These are phyloP conservation scores for Arvicola amphibius DNA, from an alignment of 2,797 vertebrate species.

Conservation along the genomic window DNA sequence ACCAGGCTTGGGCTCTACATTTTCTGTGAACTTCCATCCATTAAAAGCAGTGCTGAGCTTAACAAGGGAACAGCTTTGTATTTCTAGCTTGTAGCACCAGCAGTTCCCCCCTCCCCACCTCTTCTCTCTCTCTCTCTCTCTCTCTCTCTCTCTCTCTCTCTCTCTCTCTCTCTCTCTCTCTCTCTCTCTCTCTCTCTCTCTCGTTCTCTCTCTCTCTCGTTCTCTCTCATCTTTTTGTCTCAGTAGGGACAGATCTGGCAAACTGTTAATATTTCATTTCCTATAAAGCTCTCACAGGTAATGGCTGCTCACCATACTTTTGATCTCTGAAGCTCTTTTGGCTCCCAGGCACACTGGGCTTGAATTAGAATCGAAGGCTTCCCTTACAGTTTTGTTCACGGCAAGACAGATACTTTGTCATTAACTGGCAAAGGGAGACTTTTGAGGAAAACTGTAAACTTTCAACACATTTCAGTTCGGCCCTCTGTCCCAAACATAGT, in stretches of 20 bases:
- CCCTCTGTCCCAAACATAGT: slow-evolving; percentile 28
- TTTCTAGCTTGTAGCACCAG: neutral
- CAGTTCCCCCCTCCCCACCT: neutral
- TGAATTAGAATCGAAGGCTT: slow-evolving; percentile 61
- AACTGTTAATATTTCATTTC: slow-evolving; percentile 74
- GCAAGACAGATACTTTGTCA: slow-evolving; percentile 66
- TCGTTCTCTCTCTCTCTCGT: too few species aligned
- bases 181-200: too few species aligned
- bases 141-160: too few species aligned
- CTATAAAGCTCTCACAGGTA: slow-evolving; percentile 59
- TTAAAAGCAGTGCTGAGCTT: slow-evolving; percentile 43
- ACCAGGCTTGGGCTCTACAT: slow-evolving; percentile 67
- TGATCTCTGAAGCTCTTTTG: slow-evolving; percentile 30
- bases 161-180: too few species aligned
- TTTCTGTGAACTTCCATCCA: slow-evolving; percentile 61
- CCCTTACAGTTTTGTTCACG: slow-evolving; percentile 63
- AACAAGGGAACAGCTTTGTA: slow-evolving; percentile 36
- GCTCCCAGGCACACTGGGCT: slow-evolving; percentile 60
- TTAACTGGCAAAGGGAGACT: slow-evolving; percentile 68
- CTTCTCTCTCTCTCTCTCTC: too few species aligned
- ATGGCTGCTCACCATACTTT: slow-evolving; percentile 59
- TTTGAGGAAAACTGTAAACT: slow-evolving; percentile 67
- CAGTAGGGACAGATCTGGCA: slow-evolving; percentile 28
- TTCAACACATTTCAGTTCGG: slow-evolving; percentile 51
- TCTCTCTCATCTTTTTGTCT: neutral